Base-by-base conservation (phyloP, 2,113 vertebrate species). In the Laterallus jamaicensis region DNA sequence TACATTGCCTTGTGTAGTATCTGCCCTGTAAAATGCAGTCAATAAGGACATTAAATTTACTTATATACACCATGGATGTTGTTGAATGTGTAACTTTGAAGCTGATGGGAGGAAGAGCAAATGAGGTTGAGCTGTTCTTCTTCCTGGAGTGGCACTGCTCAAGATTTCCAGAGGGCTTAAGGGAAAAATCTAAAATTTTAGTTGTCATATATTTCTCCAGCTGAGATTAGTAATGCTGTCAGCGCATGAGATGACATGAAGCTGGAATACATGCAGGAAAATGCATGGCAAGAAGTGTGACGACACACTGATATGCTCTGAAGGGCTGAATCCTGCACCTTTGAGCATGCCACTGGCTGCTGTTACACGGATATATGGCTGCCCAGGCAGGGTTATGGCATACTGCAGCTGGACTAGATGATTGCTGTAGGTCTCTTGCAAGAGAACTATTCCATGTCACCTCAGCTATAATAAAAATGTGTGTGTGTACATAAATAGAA, bases 111-210 rank as follows among this genome's bases (percentile, higher is more conserved):
- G 37, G 40, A 86, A 86, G 35, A 91, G 37, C 1, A 18, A 91
- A 71, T 31, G 26, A 40, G 26, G 76, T 31, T 80, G 87, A 97
- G 93, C 91, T 93, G 39, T 58, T 87, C 66, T 92, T 64, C 55
- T 84, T 75, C 64, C 29, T 86, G 86, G 82, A 95, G 91, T 77
- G 88, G 40, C 87, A 94, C 60, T 1, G 25, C 55, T 96, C 56
- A 93, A 47, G 78, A 50, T 68, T 93, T 96, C 29, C 92, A 92
- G 70, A 81, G 88, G 82, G 59, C 31, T 86, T 83, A 58, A 94
- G 11, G 62, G 78, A 95, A 91, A n/a, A 91, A 76, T 79, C 60
- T 96, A 96, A 64, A 96, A 68, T 93, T 96, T 95, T 95, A 97
- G 95, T 95, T 92, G 86, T 42, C 84, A 92, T 94, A 21, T 83